Evolutionary conservation across 2,113 vertebrate genomes (phyloP).

Genomic region (Toxotes jaculatrix): DNA sequence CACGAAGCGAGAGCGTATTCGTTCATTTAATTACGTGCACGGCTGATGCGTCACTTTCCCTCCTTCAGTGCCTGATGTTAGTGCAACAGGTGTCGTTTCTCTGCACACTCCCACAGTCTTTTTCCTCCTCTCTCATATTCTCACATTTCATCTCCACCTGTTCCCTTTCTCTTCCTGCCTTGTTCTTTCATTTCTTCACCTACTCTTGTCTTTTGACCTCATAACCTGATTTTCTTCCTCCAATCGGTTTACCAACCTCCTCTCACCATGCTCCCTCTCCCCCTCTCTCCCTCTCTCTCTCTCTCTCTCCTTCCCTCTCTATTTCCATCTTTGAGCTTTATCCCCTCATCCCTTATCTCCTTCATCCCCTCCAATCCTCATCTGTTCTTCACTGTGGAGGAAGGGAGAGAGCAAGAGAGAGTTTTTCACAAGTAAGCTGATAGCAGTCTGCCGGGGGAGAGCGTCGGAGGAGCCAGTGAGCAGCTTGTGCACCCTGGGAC

Average conservation of each 20-base stretch:
- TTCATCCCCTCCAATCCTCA: conserved; percentile 87
- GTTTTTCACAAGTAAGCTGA: conserved; percentile 75
- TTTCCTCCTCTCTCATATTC: conserved; percentile 18
- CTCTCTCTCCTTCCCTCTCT: conserved; percentile 66
- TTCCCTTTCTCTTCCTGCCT: conserved; percentile 24
- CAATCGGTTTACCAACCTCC: conserved; percentile 81
- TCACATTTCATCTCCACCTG: conserved; percentile 54
- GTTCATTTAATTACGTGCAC: not conserved
- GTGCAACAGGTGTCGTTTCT: not conserved
- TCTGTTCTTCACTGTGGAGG: conserved; percentile 73
- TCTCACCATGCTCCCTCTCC: conserved; percentile 33
- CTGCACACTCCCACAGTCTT: not conserved
- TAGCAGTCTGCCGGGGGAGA: conserved; percentile 72
- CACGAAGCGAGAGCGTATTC: not conserved
- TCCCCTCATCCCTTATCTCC: conserved; percentile 87
- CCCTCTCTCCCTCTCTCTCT: conserved; percentile 26
- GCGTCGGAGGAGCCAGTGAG: conserved; percentile 58
- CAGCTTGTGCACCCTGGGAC: conserved; percentile 50
- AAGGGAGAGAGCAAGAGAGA: conserved; percentile 76
- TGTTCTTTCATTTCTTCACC: conserved; percentile 54
- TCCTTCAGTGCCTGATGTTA: too few species aligned
- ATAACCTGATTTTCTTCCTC: conserved; percentile 77
- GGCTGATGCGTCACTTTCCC: not conserved
- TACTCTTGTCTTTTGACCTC: conserved; percentile 76
- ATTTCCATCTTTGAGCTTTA: conserved; percentile 86